Evolutionary conservation across 2,113 vertebrate genomes (phyloP).

Genomic region (Dipodomys merriami): DNA sequence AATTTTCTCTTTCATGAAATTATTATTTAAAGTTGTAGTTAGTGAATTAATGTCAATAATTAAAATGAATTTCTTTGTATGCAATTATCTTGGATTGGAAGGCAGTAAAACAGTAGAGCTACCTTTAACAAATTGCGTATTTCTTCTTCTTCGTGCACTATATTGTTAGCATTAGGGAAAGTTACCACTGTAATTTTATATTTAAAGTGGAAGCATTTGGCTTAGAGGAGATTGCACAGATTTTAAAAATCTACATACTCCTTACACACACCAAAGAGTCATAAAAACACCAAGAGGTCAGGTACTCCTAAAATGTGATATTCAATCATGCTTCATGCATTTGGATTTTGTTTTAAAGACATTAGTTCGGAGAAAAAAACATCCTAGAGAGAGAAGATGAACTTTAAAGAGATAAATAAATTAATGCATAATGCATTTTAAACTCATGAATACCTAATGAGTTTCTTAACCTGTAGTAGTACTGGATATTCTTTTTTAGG

Average conservation of each 20-base stretch:
- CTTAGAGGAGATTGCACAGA: slow-evolving; percentile 31
- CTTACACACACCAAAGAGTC: slow-evolving; percentile 25
- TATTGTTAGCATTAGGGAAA: slow-evolving; percentile 29
- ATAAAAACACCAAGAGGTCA: slow-evolving; percentile 54
- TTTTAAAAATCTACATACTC: neutral
- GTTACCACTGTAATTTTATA: slow-evolving; percentile 66
- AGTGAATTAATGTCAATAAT: slow-evolving; percentile 74
- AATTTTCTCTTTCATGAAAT: slow-evolving; percentile 73
- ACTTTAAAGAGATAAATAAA: slow-evolving; percentile 78
- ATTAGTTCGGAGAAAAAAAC: slow-evolving; percentile 58
- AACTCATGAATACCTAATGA: slow-evolving; percentile 73
- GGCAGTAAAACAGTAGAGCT: slow-evolving; percentile 63
- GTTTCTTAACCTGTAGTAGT: slow-evolving; percentile 62
- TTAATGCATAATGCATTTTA: slow-evolving; percentile 70
- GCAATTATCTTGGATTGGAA: slow-evolving; percentile 63
- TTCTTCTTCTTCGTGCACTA: slow-evolving; percentile 58
- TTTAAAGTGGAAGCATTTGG: slow-evolving; percentile 65
- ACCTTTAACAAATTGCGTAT: slow-evolving; percentile 70
- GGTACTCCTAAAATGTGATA: slow-evolving; percentile 47
- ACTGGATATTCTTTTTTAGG: slow-evolving; percentile 27
- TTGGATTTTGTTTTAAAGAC: slow-evolving; percentile 75
- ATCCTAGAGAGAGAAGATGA: slow-evolving; percentile 68
- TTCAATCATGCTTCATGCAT: slow-evolving; percentile 32
- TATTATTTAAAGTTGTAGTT: slow-evolving; percentile 80
- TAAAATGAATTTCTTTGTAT: slow-evolving; percentile 64